phyloP scores from a whole-genome alignment of 2,888 invertebrate genomes.

The Melangyna quadrimaculata region DNA sequence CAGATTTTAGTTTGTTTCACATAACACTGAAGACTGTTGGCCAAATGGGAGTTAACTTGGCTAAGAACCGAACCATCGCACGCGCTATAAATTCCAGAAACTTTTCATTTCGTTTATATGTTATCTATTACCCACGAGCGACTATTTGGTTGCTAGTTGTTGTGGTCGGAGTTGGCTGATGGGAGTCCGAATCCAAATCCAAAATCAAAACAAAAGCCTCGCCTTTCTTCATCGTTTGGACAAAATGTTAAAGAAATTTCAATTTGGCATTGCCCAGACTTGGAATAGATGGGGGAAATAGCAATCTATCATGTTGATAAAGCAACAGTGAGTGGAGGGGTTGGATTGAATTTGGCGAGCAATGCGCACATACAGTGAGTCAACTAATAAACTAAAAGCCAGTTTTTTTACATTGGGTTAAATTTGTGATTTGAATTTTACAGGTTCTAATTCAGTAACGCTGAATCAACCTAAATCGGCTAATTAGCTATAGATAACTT shows the following conservation, averaged over 20 bases:
- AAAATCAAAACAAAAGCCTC: conserved; percentile 44
- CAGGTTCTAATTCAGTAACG: too few species aligned
- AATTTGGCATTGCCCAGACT: conserved; percentile 24
- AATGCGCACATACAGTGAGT: background rate
- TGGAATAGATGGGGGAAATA: conserved; percentile 42
- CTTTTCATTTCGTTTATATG: conserved; percentile 50
- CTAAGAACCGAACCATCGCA: conserved; percentile 47
- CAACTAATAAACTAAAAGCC: too few species aligned
- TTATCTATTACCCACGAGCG: conserved; percentile 45
- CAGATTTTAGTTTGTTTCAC: conserved; percentile 31
- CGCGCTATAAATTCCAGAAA: conserved; percentile 44
- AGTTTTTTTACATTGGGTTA: too few species aligned
- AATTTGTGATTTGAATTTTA: too few species aligned
- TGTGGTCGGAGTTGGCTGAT: conserved; percentile 35
- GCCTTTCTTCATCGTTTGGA: conserved; percentile 30
- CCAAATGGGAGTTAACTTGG: conserved; percentile 28
- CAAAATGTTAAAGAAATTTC: conserved; percentile 52
- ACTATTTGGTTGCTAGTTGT: background rate
- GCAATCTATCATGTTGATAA: conserved; percentile 40
- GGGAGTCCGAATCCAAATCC: conserved; percentile 37
- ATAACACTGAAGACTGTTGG: conserved; percentile 26
- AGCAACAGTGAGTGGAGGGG: conserved; percentile 31
- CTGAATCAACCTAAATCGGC: too few species aligned
- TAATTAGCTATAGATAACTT: too few species aligned
- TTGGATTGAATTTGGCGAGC: conserved; percentile 18